Conservation (phyloP, 2,797 vertebrate species). For the Capromys pilorides region DNA sequence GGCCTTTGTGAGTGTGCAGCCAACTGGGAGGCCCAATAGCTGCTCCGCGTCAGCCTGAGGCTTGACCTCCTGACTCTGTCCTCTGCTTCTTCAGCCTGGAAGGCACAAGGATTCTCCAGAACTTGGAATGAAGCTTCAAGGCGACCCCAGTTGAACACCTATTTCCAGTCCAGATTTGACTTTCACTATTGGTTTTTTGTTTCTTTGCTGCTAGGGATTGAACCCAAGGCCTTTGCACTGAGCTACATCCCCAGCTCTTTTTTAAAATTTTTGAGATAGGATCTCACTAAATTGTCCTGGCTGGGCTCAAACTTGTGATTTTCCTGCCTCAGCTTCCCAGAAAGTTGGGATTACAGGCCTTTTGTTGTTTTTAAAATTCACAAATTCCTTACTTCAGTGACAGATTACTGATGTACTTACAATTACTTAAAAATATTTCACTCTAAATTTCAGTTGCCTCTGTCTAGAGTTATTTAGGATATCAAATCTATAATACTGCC, state of each 20-base stretch:
- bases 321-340: background rate
- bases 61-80: background rate
- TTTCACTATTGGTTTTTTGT: background rate
- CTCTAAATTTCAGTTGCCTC: conserved; percentile 22
- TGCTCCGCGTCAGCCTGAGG: background rate
- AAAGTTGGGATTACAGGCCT: background rate
- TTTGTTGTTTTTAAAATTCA: conserved; percentile 40
- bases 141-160: background rate
- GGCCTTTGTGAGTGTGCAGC: background rate
- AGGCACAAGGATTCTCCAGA: background rate
- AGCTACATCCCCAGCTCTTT: background rate
- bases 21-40: background rate
- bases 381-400: conserved; percentile 28
- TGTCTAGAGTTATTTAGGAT: background rate
- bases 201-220: background rate
- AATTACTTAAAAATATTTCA: conserved; percentile 42
- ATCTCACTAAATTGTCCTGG: background rate
- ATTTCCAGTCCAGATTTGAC: conserved; percentile 36
- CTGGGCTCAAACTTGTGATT: background rate
- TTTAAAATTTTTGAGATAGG: background rate
- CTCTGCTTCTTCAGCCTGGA: background rate
- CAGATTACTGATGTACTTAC: background rate
- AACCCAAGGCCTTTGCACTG: background rate
- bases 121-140: background rate
- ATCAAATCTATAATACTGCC: background rate